Conservation (phyloP, 2,113 vertebrate genomes). For the Puma concolor region DNA sequence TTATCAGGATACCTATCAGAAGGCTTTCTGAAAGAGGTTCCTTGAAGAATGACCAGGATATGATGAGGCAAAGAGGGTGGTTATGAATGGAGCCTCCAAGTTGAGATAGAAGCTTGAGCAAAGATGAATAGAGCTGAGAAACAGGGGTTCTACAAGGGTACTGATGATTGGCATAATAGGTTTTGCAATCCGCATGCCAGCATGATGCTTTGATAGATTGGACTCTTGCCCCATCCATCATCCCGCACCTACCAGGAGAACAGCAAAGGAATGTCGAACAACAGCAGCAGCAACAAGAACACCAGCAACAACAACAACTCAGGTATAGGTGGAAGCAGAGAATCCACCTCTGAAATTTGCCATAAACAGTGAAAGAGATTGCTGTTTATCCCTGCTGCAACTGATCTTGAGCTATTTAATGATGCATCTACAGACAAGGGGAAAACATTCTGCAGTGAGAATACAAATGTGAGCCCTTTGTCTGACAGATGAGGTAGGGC, state of each 20-base stretch:
- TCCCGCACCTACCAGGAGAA: not conserved
- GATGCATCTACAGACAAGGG: not conserved
- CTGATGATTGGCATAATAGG: not conserved
- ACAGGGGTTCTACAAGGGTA: not conserved
- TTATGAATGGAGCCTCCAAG: not conserved
- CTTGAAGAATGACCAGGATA: not conserved
- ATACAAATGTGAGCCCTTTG: not conserved
- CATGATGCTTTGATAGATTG: not conserved
- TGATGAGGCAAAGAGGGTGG: not conserved
- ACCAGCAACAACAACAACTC: not conserved
- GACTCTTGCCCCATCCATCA: not conserved
- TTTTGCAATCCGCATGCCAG: not conserved
- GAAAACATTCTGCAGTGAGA: not conserved
- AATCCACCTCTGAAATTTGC: not conserved
- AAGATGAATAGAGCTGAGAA: not conserved
- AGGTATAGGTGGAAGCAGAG: not conserved
- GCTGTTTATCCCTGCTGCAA: not conserved
- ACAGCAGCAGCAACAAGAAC: not conserved
- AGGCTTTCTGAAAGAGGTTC: not conserved
- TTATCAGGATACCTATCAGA: not conserved
- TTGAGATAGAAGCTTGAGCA: not conserved
- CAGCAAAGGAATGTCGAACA: not conserved
- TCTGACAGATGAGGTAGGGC: not conserved
- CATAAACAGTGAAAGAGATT: not conserved
- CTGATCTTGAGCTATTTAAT: constrained; percentile 37